Base-by-base conservation (phyloP, 2,888 invertebrate species). In the Himalopsyche anomala region DNA sequence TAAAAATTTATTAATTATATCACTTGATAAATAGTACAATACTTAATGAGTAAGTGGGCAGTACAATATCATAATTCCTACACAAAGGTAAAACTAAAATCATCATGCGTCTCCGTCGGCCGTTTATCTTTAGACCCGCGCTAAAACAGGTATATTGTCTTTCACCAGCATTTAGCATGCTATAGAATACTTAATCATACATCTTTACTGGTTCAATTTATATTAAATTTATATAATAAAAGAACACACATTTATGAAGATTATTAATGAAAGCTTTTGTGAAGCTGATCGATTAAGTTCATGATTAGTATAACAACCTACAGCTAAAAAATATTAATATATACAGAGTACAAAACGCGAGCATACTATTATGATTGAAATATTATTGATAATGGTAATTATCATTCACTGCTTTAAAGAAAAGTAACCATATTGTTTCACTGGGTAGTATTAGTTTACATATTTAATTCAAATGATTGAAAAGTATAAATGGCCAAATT, bases 1-100 rank as follows among this genome's bases (percentile, higher is more conserved):
- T 74, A 74, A 74, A 74, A 74, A 85, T 85, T 85, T 85, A 86
- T 87, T 87, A 86, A 84, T 86, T 84, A 87, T 87, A 87, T 87
- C 87, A 86, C 87, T 87, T 85, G 83, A 87, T 87, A 87, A 86
- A 87, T 87, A 87, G 87, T 87, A 87, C 86, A 87, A 86, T 86
- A 87, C 87, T 87, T 87, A 74, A 86, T 86, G 86, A 86, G 86
- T 87, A 87, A 84, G 81, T 82, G 86, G 87, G 86, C 87, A 87
- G 87, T 86, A 87, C 86, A 87, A 84, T 85, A 83, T 85, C 85
- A 82, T 40, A 54, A 79, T 82, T 82, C 74, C 82, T 82, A 85
- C 85, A 80, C 36, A 74, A 15, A 51, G 55, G 82, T 85, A 85
- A 85, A 85, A 80, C 82, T 82, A 81, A 85, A 81, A 80, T 74